These are phyloP conservation scores for Xestia rhomboidea DNA, from an alignment of 2,888 invertebrate genomes.

Conservation along the genomic window DNA sequence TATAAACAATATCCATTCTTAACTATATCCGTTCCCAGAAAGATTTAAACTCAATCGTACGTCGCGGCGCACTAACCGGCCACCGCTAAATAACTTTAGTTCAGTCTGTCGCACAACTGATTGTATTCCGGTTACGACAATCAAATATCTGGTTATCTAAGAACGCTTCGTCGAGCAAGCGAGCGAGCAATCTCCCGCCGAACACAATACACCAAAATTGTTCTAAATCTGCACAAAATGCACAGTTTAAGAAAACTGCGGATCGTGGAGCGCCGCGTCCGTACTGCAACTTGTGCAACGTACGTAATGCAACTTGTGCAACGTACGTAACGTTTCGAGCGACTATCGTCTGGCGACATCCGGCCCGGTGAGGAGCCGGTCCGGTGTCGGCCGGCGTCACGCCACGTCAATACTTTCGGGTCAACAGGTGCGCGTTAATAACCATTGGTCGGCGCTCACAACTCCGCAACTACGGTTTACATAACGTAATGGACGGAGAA, in stretches of 20 bases:
- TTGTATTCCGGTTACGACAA: conserved; percentile 52
- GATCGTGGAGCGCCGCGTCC: background rate
- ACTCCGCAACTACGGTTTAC: conserved; percentile 53
- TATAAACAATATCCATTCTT: conserved; percentile 51
- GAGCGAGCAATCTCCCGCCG: conserved; percentile 25
- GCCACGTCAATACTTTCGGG: conserved; percentile 16
- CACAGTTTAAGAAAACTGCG: conserved; percentile 31
- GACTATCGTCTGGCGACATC: background rate
- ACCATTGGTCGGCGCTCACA: conserved; percentile 17
- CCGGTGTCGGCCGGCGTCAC: background rate
- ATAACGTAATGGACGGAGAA: conserved; percentile 49
- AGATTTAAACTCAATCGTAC: conserved; percentile 55
- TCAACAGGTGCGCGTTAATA: conserved; percentile 36
- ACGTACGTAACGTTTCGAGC: conserved; percentile 20
- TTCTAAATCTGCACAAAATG: conserved; percentile 41
- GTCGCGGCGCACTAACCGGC: conserved; percentile 29
- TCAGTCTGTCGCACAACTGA: conserved; percentile 46
- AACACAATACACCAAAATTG: conserved; percentile 44
- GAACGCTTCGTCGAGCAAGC: conserved; percentile 37
- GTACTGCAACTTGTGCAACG: conserved; percentile 7
- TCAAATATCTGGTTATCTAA: conserved; percentile 57
- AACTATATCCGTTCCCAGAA: conserved; percentile 51
- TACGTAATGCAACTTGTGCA: conserved; percentile 18
- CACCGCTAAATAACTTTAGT: conserved; percentile 51
- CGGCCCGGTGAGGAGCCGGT: background rate